Evolutionary conservation across 2,888 invertebrate genomes (phyloP).

Genomic region (Koerneria pararmatus): DNA sequence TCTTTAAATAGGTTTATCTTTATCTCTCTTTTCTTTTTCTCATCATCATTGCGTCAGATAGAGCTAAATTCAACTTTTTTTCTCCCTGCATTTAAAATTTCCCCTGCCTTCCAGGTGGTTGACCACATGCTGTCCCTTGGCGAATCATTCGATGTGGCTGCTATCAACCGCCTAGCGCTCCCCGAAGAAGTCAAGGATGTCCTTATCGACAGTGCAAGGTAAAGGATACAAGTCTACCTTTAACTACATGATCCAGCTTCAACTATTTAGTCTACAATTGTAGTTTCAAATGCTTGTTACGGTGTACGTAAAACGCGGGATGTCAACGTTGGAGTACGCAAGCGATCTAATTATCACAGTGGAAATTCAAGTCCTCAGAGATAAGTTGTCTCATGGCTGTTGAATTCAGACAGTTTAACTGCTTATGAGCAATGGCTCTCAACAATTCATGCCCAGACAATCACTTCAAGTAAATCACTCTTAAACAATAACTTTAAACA

Average conservation of each 20-base stretch:
- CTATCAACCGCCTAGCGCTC: constrained; percentile 42
- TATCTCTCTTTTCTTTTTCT: neutral
- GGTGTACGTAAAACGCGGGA: no score
- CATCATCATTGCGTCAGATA: neutral
- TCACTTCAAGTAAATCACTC: neutral
- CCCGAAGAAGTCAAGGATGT: constrained; percentile 36
- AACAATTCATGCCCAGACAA: no score
- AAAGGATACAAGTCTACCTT: no score
- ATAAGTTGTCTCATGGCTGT: no score
- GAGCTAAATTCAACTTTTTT: neutral
- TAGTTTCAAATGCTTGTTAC: no score
- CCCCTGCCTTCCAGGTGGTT: constrained; percentile 30
- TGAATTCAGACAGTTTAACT: no score
- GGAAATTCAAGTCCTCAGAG: no score
- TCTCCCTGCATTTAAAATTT: neutral
- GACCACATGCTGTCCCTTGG: constrained; percentile 39
- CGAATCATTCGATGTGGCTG: constrained; percentile 40
- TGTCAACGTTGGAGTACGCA: no score
- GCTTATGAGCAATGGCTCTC: no score
- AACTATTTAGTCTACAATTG: no score
- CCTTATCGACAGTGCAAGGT: constrained; percentile 36
- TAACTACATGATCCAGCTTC: neutral
- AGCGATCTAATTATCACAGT: no score
- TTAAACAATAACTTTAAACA: neutral
- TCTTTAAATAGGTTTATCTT: neutral